Conservation (phyloP, 2,113 vertebrate species). For the Lynx canadensis region DNA sequence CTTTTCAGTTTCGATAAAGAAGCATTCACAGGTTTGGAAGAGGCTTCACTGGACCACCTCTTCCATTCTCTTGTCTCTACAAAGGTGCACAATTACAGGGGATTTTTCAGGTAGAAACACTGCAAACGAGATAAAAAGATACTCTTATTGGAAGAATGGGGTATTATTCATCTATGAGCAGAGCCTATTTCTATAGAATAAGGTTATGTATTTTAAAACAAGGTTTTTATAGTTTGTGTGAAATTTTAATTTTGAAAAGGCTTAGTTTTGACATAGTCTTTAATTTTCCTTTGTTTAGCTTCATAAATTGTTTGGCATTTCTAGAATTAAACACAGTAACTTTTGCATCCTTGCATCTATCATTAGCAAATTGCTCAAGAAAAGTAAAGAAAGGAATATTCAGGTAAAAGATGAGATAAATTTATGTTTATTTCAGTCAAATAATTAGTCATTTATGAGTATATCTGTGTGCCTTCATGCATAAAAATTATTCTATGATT, state of each 20-base stretch:
- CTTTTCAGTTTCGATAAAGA: neutral
- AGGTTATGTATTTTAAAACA: neutral
- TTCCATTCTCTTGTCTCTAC: neutral
- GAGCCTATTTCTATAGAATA: neutral
- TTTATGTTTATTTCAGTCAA: neutral
- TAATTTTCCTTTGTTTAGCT: neutral
- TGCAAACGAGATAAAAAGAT: neutral
- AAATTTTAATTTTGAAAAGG: neutral
- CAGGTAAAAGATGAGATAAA: neutral
- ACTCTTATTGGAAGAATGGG: neutral
- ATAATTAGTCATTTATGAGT: neutral
- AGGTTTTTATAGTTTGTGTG: neutral
- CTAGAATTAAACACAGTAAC: neutral
- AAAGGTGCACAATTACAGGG: neutral
- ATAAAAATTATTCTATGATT: neutral
- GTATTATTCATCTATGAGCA: neutral
- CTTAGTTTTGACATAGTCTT: neutral
- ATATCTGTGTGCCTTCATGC: neutral
- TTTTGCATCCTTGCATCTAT: neutral
- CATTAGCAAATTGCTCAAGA: neutral
- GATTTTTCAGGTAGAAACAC: neutral
- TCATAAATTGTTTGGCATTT: neutral
- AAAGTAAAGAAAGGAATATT: neutral
- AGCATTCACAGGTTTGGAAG: neutral
- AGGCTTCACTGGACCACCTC: neutral